Percentiles rank a stretch among this genome's conserved stretches.
phyloP scores from a whole-genome alignment of 2,113 vertebrate genomes.

The Callionymus lyra region DNA sequence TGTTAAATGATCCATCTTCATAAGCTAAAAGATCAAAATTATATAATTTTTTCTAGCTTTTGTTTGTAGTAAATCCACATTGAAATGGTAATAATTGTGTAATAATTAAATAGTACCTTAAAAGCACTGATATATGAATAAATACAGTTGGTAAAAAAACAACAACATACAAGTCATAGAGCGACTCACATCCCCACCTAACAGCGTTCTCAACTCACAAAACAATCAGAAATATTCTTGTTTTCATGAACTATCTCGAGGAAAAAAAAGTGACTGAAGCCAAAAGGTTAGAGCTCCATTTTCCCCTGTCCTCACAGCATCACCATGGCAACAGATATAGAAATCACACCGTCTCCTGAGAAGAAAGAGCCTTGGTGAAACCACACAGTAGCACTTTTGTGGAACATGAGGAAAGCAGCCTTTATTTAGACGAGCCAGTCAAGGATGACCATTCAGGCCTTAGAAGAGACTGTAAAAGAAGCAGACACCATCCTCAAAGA shows the following conservation, averaged over 20 bases:
- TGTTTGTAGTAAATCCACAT: no score
- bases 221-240: no score
- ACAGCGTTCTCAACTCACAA: no score
- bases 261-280: constrained; percentile 64
- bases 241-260: constrained; percentile 32
- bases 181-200: no score
- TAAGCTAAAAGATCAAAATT: no score
- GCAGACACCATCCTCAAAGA: constrained; percentile 1
- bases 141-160: constrained; percentile 17
- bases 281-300: constrained; percentile 86
- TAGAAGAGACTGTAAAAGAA: constrained; percentile 72
- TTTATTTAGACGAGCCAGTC: constrained; percentile 84
- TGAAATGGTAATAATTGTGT: no score
- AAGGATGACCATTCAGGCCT: constrained; percentile 84
- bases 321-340: constrained; percentile 99
- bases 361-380: constrained; percentile 84
- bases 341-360: constrained; percentile 97
- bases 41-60: no score
- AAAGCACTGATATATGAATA: no score
- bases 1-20: no score
- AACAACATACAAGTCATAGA: no score
- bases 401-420: constrained; percentile 82
- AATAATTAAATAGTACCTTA: no score
- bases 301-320: constrained; percentile 83
- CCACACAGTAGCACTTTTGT: constrained; percentile 92